Percentiles rank a stretch among this genome's conserved stretches.
phyloP scores from a whole-genome alignment of 2,888 invertebrate species.

The Endomychus coccineus region DNA sequence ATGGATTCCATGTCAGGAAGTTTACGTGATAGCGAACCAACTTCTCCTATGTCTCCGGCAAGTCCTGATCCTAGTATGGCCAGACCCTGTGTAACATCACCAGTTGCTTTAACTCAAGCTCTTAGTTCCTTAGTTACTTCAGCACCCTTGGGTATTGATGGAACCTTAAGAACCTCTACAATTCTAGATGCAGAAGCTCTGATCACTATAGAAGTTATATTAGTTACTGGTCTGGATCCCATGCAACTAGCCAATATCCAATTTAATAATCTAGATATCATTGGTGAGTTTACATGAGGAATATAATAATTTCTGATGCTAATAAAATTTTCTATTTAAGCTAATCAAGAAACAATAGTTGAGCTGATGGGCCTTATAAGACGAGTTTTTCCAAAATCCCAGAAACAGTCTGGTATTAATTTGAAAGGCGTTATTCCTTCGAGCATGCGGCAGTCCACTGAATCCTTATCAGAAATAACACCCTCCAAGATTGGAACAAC shows the following conservation, averaged over 20 bases:
- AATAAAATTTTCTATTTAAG: no score
- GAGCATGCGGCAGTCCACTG: conserved; percentile 32
- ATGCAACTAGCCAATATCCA: conserved; percentile 77
- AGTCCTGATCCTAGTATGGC: conserved; percentile 53
- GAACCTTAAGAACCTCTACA: conserved; percentile 21
- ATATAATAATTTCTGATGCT: no score
- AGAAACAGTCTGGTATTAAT: conserved; percentile 28
- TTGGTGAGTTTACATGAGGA: conserved; percentile 54
- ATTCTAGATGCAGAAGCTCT: conserved; percentile 58
- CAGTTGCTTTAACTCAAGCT: conserved; percentile 51
- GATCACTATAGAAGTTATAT: conserved; percentile 73
- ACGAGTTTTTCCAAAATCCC: conserved; percentile 54
- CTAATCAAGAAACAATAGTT: conserved; percentile 92
- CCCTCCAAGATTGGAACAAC: conserved; percentile 54
- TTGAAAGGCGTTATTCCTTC: conserved; percentile 32
- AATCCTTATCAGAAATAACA: conserved; percentile 32
- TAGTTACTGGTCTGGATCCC: conserved; percentile 49
- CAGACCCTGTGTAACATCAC: conserved; percentile 42
- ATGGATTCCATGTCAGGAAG: conserved; percentile 94
- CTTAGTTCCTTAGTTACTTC: conserved; percentile 41
- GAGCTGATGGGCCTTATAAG: conserved; percentile 85
- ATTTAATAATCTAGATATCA: conserved; percentile 91
- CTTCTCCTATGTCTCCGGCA: conserved; percentile 78
- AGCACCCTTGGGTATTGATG: conserved; percentile 30
- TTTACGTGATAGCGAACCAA: conserved; percentile 84